A percentile compares a stretch with the other conserved stretches of the same genome.
phyloP scores from a whole-genome alignment of 2,888 invertebrate species.

The Lithophane socia region DNA sequence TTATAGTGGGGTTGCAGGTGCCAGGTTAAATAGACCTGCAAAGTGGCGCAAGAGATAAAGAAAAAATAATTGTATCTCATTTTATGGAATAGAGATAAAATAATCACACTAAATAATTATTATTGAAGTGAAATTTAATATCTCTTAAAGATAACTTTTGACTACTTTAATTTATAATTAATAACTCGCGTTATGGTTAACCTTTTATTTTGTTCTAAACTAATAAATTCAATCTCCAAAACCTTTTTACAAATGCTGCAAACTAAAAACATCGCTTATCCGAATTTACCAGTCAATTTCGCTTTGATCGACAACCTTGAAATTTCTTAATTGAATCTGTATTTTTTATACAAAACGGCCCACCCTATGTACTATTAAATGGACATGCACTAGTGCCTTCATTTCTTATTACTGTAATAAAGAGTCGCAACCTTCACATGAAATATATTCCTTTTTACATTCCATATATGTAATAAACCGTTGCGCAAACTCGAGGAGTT shows the following conservation, averaged over 20 bases:
- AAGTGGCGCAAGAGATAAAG: background rate
- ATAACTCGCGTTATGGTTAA: background rate
- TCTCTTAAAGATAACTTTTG: background rate
- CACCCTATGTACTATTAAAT: slow-evolving; percentile 52
- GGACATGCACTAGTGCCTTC: slow-evolving; percentile 52
- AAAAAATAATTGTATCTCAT: background rate
- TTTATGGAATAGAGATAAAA: background rate
- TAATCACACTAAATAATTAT: background rate
- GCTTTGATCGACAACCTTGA: slow-evolving; percentile 53
- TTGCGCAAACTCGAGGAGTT: slow-evolving; percentile 71
- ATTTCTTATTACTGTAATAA: slow-evolving; percentile 50
- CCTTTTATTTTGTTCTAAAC: background rate
- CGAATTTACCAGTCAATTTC: slow-evolving; percentile 41
- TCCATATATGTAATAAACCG: slow-evolving; percentile 47
- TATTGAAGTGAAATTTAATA: too few relatives aligned
- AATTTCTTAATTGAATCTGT: slow-evolving; percentile 60
- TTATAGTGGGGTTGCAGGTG: slow-evolving; percentile 25
- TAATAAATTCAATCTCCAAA: background rate
- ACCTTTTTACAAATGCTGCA: background rate
- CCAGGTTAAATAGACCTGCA: slow-evolving; percentile 16
- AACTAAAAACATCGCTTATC: slow-evolving; percentile 26
- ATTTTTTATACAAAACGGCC: slow-evolving; percentile 42
- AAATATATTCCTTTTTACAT: slow-evolving; percentile 51
- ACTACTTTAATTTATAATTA: background rate
- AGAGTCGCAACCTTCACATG: slow-evolving; percentile 51